These are phyloP conservation scores for Strongylocentrotus purpuratus DNA, from an alignment of 35 echinoderm and acorn worm genomes.

Conservation along the genomic window DNA sequence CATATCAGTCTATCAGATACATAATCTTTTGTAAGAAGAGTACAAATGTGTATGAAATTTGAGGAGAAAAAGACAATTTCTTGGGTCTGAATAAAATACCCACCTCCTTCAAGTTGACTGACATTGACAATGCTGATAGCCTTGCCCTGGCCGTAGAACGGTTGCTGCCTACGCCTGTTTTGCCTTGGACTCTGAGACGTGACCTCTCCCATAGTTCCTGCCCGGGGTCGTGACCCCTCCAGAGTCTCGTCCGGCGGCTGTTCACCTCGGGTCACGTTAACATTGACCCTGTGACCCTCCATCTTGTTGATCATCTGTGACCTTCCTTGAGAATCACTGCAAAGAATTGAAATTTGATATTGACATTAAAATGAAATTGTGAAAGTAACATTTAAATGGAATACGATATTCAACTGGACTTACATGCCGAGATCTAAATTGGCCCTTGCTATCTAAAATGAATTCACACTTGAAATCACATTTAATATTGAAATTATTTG, in stretches of 20 bases:
- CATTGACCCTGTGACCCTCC: neutral
- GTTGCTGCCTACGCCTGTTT: neutral
- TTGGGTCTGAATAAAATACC: neutral
- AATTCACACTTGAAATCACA: too few species aligned
- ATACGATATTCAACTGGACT: too few species aligned
- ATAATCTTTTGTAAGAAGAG: too few species aligned
- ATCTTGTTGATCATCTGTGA: neutral
- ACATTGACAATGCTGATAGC: slow-evolving; percentile 20
- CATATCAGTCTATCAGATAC: too few species aligned
- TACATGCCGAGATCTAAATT: too few species aligned
- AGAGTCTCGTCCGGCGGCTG: neutral
- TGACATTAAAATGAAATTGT: too few species aligned
- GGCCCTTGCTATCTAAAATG: too few species aligned
- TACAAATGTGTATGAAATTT: too few species aligned
- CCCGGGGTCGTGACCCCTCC: neutral
- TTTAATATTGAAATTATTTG: too few species aligned
- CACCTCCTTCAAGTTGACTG: slow-evolving; percentile 20
- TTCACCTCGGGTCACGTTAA: neutral
- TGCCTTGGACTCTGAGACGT: slow-evolving; percentile 26
- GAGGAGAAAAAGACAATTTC: too few species aligned
- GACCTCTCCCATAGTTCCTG: slow-evolving; percentile 13
- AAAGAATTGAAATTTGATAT: neutral
- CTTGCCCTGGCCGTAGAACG: slow-evolving; percentile 25
- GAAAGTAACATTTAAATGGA: too few species aligned
- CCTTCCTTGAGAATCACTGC: neutral